Evolutionary conservation across 2,888 invertebrate genomes (phyloP), one percentile per base, ranked within the genome.

Genomic region (Parnassius glacialis): DNA sequence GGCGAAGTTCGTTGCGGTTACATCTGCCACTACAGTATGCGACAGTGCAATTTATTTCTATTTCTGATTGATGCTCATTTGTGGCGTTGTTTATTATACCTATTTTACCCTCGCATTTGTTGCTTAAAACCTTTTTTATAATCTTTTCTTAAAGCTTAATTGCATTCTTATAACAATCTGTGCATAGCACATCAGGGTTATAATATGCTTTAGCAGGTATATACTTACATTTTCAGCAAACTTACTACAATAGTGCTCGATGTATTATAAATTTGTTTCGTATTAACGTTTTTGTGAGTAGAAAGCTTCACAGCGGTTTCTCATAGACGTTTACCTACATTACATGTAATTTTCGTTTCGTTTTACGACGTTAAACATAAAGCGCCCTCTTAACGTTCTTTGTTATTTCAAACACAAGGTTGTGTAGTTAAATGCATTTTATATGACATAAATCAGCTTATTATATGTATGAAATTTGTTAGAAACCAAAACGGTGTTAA

Each of bases 21-120:
- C 12, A 41, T 72, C 64, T 54, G 66, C 64, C 74, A 78, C 84
- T 84, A 83, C 82, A 80, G 77, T 74, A 70, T 79, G 80, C 80
- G 83, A 87, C 84, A 81, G 76, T 69, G 77, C 79, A 83, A 83
- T 83, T 82, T 83, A 80, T 82, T 83, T 84, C 81, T 84, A 83
- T 81, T 82, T 84, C 76, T 83, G 79, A 76, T 68, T 79, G 74
- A 78, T 76, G 74, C 71, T 73, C 76, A 74, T 79, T 82, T 84
- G 84, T 81, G 81, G 83, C 80, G 70, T 73, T 74, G 68, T 67
- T 78, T 85, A 87, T 85, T 84, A 85, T 75, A 79, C 76, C 77
- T 70, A 75, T 78, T 76, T 78, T 74, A 70, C 66, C 70, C 70
- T 73, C 70, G 64, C 70, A 65, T 79, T 79, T 80, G 77, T 83